phyloP scores from a whole-genome alignment of 2,113 vertebrate genomes.

The Protobothrops flavoviridis region DNA sequence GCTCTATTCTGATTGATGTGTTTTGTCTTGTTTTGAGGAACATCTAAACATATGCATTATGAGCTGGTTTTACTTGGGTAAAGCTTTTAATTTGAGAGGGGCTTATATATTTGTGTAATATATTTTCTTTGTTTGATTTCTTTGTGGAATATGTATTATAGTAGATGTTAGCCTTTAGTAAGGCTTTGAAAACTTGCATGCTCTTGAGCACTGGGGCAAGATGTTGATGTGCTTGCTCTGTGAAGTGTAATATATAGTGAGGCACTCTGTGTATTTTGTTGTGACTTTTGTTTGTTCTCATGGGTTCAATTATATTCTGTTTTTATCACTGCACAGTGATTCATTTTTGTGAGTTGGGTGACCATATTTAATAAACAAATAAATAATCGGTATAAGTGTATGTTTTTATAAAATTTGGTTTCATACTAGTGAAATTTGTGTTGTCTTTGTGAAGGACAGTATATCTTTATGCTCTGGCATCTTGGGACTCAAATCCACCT shows the following conservation, averaged over 20 bases:
- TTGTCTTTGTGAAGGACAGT: neutral
- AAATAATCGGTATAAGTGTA: neutral
- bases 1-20: too few relatives aligned
- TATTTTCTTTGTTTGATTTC: neutral
- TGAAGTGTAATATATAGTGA: neutral
- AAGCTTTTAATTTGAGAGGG: neutral
- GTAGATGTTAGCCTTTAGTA: neutral
- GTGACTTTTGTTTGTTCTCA: neutral
- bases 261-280: neutral
- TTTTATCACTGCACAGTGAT: neutral
- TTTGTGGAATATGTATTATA: neutral
- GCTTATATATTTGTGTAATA: neutral
- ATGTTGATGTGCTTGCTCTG: neutral
- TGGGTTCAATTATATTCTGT: neutral
- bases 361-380: neutral
- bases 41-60: neutral
- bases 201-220: neutral
- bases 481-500: neutral
- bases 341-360: neutral
- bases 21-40: neutral
- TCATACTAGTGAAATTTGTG: neutral
- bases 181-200: neutral
- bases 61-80: neutral
- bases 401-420: neutral
- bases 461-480: neutral